Percentiles rank a stretch among this genome's conserved stretches.
Conservation (phyloP, 2,888 invertebrate genomes). For the Elmis aenea region DNA sequence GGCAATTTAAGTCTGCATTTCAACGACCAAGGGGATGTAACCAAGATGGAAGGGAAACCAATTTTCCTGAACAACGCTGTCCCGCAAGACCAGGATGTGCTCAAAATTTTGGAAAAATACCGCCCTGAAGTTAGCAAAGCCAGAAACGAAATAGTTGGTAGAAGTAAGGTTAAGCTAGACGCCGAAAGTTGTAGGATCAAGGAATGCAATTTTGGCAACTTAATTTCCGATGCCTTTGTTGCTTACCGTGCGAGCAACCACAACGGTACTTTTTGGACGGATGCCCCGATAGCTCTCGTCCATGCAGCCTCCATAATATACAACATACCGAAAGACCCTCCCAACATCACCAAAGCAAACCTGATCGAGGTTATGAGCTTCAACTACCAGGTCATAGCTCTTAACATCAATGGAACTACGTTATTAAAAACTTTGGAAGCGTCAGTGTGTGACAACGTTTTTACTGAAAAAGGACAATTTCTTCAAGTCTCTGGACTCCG, state of each 20-base stretch:
- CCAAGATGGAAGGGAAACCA: conserved; percentile 66
- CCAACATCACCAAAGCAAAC: conserved; percentile 62
- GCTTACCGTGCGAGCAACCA: conserved; percentile 52
- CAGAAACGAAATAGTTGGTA: conserved; percentile 60
- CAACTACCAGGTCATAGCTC: conserved; percentile 59
- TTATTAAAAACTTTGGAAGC: conserved; percentile 49
- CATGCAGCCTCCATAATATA: conserved; percentile 75
- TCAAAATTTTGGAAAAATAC: conserved; percentile 58
- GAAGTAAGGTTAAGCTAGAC: conserved; percentile 53
- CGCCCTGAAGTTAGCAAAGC: conserved; percentile 52
- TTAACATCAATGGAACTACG: conserved; percentile 60
- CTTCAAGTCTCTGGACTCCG: conserved; percentile 76
- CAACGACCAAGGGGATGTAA: conserved; percentile 65
- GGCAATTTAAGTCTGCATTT: conserved; percentile 70
- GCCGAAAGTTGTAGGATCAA: conserved; percentile 60
- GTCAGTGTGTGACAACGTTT: conserved; percentile 37
- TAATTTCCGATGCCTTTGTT: conserved; percentile 72
- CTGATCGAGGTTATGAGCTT: conserved; percentile 73
- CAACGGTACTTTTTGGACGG: conserved; percentile 61
- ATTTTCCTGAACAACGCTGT: conserved; percentile 64
- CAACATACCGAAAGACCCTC: conserved; percentile 49
- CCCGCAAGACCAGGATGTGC: conserved; percentile 60
- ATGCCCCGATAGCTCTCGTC: conserved; percentile 67
- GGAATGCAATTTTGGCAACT: conserved; percentile 84
- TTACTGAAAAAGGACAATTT: conserved; percentile 61